Conservation (phyloP, 2,113 vertebrate species). For the Tragelaphus imberbis region DNA sequence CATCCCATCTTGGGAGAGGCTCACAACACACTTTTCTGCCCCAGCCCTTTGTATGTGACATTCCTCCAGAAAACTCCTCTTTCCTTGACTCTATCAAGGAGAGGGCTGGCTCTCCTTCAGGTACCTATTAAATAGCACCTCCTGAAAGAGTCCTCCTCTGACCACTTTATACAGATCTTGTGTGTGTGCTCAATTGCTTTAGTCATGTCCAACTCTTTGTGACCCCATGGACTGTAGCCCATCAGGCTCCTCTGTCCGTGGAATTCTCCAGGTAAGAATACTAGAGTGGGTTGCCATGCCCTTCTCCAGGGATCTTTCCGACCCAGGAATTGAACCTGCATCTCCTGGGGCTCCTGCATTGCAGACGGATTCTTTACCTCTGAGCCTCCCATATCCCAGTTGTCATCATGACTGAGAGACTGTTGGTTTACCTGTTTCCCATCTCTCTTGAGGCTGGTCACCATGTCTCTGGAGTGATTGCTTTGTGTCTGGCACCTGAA, state of each 20-base stretch:
- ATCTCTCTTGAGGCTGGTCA: accelerated
- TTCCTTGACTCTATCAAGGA: no score
- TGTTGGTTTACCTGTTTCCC: not conserved
- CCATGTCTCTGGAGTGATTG: not conserved
- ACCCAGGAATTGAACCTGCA: not conserved
- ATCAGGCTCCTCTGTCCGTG: not conserved
- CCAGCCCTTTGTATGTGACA: not conserved
- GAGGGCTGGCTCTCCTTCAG: not conserved
- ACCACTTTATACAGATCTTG: not conserved
- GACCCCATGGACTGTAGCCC: not conserved
- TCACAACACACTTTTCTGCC: not conserved
- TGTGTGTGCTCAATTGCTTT: not conserved
- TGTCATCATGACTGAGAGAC: accelerated
- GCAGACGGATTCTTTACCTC: not conserved
- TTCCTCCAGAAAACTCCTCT: not conserved
- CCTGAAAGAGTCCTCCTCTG: not conserved
- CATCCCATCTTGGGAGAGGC: not conserved
- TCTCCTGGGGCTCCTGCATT: not conserved
- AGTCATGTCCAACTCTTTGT: not conserved
- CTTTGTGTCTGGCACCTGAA: not conserved
- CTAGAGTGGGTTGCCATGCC: not conserved
- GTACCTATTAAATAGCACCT: no score
- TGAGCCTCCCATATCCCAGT: not conserved
- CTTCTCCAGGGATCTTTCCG: not conserved
- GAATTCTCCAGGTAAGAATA: not conserved